A percentile compares a stretch with the other conserved stretches of the same genome.
These are phyloP conservation scores for Phodopus roborovskii DNA, from an alignment of 2,113 vertebrate genomes.

Conservation along the genomic window DNA sequence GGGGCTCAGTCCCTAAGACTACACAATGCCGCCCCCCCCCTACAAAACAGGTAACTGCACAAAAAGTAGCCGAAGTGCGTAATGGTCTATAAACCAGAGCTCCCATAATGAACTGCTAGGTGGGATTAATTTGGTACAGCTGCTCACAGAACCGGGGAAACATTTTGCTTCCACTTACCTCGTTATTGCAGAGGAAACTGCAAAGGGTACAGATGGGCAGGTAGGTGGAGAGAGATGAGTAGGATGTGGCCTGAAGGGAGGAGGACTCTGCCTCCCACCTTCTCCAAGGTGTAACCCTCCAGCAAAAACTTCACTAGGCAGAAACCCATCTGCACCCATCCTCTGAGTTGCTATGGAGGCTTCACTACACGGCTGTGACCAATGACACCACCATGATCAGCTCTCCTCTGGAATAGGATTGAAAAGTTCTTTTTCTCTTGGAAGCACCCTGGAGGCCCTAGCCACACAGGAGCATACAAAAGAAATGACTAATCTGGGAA, in stretches of 20 bases:
- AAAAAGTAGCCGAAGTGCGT: background rate
- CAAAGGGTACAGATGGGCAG: no score
- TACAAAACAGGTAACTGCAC: background rate
- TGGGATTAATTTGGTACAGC: background rate
- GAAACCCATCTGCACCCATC: background rate
- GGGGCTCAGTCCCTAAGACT: background rate
- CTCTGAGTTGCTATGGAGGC: background rate
- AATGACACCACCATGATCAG: background rate
- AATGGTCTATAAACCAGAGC: background rate
- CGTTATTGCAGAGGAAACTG: background rate
- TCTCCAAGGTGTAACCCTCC: background rate
- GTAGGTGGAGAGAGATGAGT: no score
- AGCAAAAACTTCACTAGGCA: background rate
- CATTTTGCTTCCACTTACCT: background rate
- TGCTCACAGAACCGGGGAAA: background rate
- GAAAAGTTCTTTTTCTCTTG: background rate
- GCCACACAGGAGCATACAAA: background rate
- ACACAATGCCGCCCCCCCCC: background rate
- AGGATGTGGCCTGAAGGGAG: background rate
- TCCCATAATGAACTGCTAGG: background rate
- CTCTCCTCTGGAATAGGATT: background rate
- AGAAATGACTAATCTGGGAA: no score
- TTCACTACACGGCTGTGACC: background rate
- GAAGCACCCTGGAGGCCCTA: background rate
- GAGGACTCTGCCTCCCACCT: fast-evolving